Evolutionary conservation across 2,888 invertebrate species (phyloP), one percentile per base, ranked within the genome.

Genomic region (Apamea epomidion): DNA sequence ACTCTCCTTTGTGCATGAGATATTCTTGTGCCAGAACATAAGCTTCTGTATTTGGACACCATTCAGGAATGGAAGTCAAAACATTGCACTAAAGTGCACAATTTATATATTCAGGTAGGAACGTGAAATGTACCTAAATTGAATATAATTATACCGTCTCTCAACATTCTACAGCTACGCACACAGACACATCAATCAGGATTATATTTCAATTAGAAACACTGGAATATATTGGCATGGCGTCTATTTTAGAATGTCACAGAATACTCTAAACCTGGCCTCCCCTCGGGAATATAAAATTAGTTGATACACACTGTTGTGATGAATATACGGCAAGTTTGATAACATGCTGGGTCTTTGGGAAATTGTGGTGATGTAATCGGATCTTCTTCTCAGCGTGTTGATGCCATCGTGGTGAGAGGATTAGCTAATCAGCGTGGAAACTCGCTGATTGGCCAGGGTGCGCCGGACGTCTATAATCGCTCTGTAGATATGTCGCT

Each of bases 271-370:
- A 89, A 85, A 76, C 76, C 82, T 80, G 75, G 78, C 74, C 71
- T 77, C 7, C 73, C 67, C 73, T 18, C 29, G 68, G 76, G 83
- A 85, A 85, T 87, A 85, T 88, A 89, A 87, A 89, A 89, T 87
- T 65, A 83, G 71, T 74, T 76, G 54, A 68, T 65, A 87, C 74
- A 76, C 65, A 89, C 37, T 37, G 76, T 6, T 12, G 8, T 7
- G 8, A 0, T 0, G 1, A 21, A n/a, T 42, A 42, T 6, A 1
- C 14, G 45, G 58, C 76, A 64, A 62, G 64, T 37, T 70, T 16
- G 37, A 6, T 0, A 51, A 29, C 37, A 42, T 25, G 51, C 32
- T 72, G 45, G n/a, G 2, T 14, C 0, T 16, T 16, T 48, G 12
- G 25, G 7, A n/a, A 32, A n/a, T 12, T 58, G 25, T 14, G 8